Evolutionary conservation across 2,113 vertebrate genomes (phyloP), one percentile per base, ranked within the genome.

Genomic region (Tachysurus fulvidraco): DNA sequence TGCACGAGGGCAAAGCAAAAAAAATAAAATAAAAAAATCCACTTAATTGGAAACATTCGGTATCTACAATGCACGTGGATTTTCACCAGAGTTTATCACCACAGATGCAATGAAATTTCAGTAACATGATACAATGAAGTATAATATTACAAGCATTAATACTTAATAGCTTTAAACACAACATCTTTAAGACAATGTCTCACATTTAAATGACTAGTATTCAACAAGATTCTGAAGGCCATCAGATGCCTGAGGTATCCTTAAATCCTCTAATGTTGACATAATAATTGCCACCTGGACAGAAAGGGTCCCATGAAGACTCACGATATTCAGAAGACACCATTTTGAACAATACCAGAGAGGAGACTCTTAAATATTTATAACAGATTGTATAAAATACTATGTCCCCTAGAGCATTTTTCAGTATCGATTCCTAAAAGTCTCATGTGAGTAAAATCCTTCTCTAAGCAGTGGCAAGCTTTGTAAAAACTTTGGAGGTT

Each of bases 281-380:
- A 44, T 54, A 44, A 52, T 13, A 87, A 67, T 80, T 77, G 67
- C 52, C 65, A 76, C 76, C 83, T 81, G 74, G 28, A 60, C 86
- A 67, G 86, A 87, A 60, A 81, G 1, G 13, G 25, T 65, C 84
- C 83, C 60, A 44, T 1, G 30, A 79, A 83, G 62, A 88, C 5
- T 36, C 62, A 80, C 82, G 59, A 85, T 54, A 80, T 36, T 17
- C 67, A 36, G 50, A 55, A 55, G 79, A 73, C 57, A 82, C 80
- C 82, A 50, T 79, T 41, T 46, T 85, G 77, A 84, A 78, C 11
- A 55, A 71, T 65, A 50, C 36, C 64, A 81, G 52, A 50, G 64
- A 85, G 83, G 77, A 64, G 67, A 84, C 77, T 83, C 71, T 54
- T 28, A 78, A 87, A 79, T 85, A 50, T 84, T 64, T 83, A 87